Evolutionary conservation across 53 echinoderm and acorn worm genomes (phyloP).

Genomic region (Stichopus horrens): DNA sequence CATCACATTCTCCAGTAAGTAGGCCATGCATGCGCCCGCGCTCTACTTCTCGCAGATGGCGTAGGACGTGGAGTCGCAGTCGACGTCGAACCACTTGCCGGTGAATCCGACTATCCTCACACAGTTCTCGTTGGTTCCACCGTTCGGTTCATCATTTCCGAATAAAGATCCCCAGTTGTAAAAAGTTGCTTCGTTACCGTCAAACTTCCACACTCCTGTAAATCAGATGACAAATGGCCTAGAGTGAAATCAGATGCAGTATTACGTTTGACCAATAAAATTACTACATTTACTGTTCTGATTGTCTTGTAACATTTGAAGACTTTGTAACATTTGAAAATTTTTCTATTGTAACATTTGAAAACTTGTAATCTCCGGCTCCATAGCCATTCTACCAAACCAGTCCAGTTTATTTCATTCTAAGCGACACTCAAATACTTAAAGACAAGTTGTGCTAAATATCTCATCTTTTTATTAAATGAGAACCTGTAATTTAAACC

Average conservation of each 20-base stretch:
- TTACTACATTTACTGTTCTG: not conserved
- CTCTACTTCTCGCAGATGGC: not conserved
- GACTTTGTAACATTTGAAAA: not conserved
- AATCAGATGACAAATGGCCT: not conserved
- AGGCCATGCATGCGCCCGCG: too few relatives aligned
- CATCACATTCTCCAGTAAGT: too few relatives aligned
- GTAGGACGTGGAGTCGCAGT: not conserved
- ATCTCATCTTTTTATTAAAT: too few relatives aligned
- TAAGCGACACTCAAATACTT: too few relatives aligned
- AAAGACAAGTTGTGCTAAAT: too few relatives aligned
- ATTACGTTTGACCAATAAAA: not conserved
- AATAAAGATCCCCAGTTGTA: not conserved
- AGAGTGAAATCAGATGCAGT: not conserved
- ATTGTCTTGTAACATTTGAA: not conserved
- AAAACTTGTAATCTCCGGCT: not conserved
- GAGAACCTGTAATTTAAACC: too few relatives aligned
- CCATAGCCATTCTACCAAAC: too few relatives aligned
- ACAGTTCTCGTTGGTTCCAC: not conserved
- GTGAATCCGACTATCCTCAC: not conserved
- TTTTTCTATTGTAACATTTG: not conserved
- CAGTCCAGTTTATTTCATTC: too few relatives aligned
- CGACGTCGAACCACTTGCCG: not conserved
- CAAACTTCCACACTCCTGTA: not conserved
- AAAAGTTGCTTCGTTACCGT: not conserved
- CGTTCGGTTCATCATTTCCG: not conserved